A percentile compares a stretch with the other conserved stretches of the same genome.
Conservation (phyloP, 1,140 invertebrate species). For the Lysiphlebus fabarum region DNA sequence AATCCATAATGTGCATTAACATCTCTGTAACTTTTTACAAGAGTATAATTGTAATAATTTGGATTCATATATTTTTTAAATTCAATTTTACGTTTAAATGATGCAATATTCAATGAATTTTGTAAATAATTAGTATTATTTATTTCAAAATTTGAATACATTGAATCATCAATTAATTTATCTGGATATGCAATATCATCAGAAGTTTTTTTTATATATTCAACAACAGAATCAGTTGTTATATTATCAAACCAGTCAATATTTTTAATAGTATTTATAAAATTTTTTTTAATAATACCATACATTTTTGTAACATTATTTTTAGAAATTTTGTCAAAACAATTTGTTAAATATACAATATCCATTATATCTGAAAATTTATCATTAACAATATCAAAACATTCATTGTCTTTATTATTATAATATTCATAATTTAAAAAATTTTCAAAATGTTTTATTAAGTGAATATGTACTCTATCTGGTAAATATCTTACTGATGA, state of each 20-base stretch:
- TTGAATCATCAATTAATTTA: constrained; percentile 72
- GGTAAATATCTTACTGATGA: constrained; percentile 73
- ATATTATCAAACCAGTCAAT: constrained; percentile 87
- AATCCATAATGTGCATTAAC: constrained; percentile 85
- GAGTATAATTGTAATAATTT: constrained; percentile 82
- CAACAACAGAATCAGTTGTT: constrained; percentile 68
- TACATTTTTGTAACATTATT: constrained; percentile 72
- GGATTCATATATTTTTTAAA: constrained; percentile 73
- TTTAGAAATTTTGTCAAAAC: constrained; percentile 57
- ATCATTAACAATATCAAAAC: constrained; percentile 68
- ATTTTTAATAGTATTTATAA: constrained; percentile 49
- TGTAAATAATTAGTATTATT: constrained; percentile 66
- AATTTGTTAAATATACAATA: constrained; percentile 59
- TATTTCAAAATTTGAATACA: constrained; percentile 73
- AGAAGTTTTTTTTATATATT: constrained; percentile 72
- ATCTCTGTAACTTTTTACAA: constrained; percentile 73
- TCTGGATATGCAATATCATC: constrained; percentile 80
- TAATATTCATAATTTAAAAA: too few species aligned
- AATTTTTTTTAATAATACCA: constrained; percentile 67
- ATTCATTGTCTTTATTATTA: constrained; percentile 83
- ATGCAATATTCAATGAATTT: constrained; percentile 71
- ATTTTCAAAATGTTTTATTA: too few species aligned
- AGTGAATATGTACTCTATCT: too few species aligned
- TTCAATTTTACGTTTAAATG: constrained; percentile 73
- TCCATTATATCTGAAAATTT: constrained; percentile 70